Conservation (phyloP, 2,797 vertebrate species). For the Gadopsis marmoratus region DNA sequence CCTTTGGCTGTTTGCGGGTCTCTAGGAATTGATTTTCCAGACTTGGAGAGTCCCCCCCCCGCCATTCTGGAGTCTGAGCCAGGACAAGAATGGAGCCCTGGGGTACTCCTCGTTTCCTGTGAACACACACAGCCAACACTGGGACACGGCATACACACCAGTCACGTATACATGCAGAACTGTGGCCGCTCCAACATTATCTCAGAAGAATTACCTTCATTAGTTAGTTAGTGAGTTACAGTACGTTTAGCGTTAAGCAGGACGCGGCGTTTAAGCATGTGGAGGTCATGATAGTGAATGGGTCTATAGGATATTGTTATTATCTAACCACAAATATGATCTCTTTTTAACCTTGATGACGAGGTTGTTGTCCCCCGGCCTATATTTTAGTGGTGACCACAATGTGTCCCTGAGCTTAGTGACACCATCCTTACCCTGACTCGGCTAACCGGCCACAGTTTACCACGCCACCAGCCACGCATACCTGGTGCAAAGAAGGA, state of each 20-base stretch:
- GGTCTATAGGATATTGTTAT: constrained; percentile 17
- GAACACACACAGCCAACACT: constrained; percentile 42
- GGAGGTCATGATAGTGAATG: constrained; percentile 5
- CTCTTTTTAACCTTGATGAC: background rate
- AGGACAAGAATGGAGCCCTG: constrained; percentile 60
- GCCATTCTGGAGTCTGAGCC: constrained; percentile 49
- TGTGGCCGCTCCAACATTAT: constrained; percentile 11
- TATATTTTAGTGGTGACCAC: background rate
- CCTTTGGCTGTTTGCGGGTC: constrained; percentile 70
- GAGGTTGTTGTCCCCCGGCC: background rate
- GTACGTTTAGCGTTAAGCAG: constrained; percentile 20
- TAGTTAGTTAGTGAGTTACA: constrained; percentile 16
- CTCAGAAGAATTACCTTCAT: constrained; percentile 33
- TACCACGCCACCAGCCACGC: background rate
- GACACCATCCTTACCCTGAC: background rate
- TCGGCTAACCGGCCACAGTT: background rate
- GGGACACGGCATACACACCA: constrained; percentile 37
- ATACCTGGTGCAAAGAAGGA: background rate
- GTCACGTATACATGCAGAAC: constrained; percentile 20
- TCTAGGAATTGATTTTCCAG: constrained; percentile 75
- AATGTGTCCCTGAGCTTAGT: background rate
- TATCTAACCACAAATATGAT: constrained; percentile 1
- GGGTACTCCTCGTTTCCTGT: constrained; percentile 71
- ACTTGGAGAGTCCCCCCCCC: constrained; percentile 45
- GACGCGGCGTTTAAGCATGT: constrained; percentile 15